Base-by-base conservation (phyloP, 2,888 invertebrate species). In the Microctonus hyperodae region DNA sequence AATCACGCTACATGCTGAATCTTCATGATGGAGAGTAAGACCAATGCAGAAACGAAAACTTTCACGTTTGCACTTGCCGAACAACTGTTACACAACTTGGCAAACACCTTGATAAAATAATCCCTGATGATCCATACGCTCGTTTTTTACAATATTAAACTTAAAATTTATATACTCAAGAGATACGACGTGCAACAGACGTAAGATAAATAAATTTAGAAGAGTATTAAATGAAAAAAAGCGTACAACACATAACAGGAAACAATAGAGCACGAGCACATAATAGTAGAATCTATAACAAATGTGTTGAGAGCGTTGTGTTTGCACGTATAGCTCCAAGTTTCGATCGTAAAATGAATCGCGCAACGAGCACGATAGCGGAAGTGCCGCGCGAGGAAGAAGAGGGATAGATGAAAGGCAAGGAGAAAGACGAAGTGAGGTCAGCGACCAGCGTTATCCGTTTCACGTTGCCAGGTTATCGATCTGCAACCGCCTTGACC, bases 401-500 rank as follows among this genome's bases (percentile, higher is more conserved):
- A 58, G 62, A 58, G 44, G 28, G 35, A 51, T 58, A n/a, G 57
- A 37, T 58, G 57, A 37, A 58, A 20, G 16, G 23, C 35, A 23
- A n/a, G n/a, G n/a, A 58, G 22, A n/a, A 37, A 55, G 28, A 48
- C 56, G 25, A 62, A 68, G 65, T 57, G 72, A 73, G 73, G 73
- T 73, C 73, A 73, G 73, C 72, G 73, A 73, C 73, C 73, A 73
- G 69, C 77, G 74, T 78, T 81, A 79, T 78, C 75, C 79, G 76
- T 79, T 79, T 75, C 74, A 76, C 76, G 79, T 80, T 79, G 82
- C 75, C 80, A 71, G 76, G 78, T 76, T 82, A 83, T 83, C 83
- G 83, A 83, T 83, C 82, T 79, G 77, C 73, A 74, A 76, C 73
- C 81, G 82, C 82, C 83, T 82, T 83, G 83, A 83, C 83, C 83